Evolutionary conservation across 2,888 invertebrate species (phyloP), one percentile per base, ranked within the genome.

Genomic region (Callyntrura guangdongensis): DNA sequence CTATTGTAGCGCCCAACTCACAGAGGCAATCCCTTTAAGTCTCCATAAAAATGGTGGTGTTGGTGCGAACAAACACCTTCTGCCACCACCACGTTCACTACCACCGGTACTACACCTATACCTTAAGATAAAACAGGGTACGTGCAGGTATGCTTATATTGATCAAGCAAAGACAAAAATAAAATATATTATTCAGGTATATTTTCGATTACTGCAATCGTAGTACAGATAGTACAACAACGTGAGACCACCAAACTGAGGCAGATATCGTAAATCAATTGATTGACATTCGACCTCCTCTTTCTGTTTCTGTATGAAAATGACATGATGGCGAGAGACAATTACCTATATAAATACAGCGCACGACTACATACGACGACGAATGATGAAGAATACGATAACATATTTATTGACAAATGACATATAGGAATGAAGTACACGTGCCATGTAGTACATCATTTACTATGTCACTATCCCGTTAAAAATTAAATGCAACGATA

Each of bases 241-340:
- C 72, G 72, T 72, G 72, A 72, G 72, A 69, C 67, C 84, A 84
- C 64, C 67, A 84, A 84, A 84, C 53, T 67, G 67, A 84, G 27
- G 47, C 49, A 84, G 67, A 67, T n/a, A 69, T 84, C 84, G 69
- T 84, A 84, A 84, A 84, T 84, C 84, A 84, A 84, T 84, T 53
- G 84, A 84, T 84, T 69, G 67, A 84, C 84, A 47, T 69, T 84
- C 84, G 67, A 84, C 84, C 84, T 84, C 84, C 84, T 84, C 49
- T 25, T 79, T 79, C 17, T 36, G 36, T 36, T 36, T 36, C 36
- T 36, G 36, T 36, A 36, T 4, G 36, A 36, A 25, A n/a, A 9
- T 47, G 17, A 17, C 12, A 36, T 1, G 22, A 6, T 59, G 59
- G 59, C 59, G n/a, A 17, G 59, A 59, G n/a, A 59, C n/a, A 59